These are phyloP conservation scores for Octopus bimaculoides DNA, from an alignment of 1,140 invertebrate species.

Conservation along the genomic window DNA sequence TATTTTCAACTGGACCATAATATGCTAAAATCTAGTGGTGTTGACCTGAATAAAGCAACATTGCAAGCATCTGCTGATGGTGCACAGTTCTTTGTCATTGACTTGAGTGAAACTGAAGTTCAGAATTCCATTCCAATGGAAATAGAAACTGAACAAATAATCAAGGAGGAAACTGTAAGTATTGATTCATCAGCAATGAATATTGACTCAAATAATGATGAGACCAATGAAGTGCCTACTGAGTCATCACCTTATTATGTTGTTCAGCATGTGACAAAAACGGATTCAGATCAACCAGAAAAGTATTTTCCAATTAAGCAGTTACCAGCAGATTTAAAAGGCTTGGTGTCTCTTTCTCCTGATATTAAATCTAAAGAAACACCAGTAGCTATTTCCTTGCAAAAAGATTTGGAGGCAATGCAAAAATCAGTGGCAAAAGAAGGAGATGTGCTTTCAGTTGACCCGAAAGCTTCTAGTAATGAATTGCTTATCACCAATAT, in stretches of 20 bases:
- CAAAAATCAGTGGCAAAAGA: neutral
- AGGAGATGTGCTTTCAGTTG: neutral
- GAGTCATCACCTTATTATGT: slow-evolving; percentile 4
- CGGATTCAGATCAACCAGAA: neutral
- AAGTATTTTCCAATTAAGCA: neutral
- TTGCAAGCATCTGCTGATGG: neutral
- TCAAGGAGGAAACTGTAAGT: neutral
- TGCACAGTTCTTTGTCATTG: slow-evolving; percentile 5
- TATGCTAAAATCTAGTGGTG: neutral
- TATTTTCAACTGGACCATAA: neutral
- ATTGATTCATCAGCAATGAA: neutral
- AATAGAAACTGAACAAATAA: slow-evolving; percentile 9
- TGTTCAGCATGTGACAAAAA: neutral
- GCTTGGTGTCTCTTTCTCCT: neutral
- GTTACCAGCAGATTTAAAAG: neutral
- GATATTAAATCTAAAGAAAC: neutral
- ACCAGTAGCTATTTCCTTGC: neutral
- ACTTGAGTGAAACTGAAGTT: neutral
- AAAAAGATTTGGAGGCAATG: neutral
- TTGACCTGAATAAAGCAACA: neutral
- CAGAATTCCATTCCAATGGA: slow-evolving; percentile 2
- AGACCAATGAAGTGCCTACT: neutral
- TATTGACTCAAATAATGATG: neutral
- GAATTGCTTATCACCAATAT: neutral
- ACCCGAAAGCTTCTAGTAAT: neutral